Evolutionary conservation across 1,140 invertebrate species (phyloP), one percentile per base, ranked within the genome.

Genomic region (Anagrus nilaparvatae): DNA sequence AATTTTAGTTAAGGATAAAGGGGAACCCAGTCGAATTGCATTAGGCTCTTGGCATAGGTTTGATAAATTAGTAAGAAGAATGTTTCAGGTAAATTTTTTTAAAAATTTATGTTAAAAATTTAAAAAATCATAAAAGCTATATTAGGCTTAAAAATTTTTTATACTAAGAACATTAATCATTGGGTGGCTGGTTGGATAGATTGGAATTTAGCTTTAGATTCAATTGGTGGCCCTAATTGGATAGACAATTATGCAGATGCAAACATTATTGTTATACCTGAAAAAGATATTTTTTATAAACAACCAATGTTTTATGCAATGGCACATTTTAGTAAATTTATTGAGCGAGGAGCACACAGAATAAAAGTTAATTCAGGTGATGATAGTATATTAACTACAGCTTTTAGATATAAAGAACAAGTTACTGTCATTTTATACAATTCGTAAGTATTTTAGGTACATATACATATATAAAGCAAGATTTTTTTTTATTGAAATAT

Each of bases 251-350:
- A 69, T 55, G 82, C 87, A 0, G 87, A 92, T 59, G 68, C 85
- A 2, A 74, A 86, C 1, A 78, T 93, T 25, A 74, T 92, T 38
- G 79, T 87, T 1, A 80, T 84, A 51, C 61, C 70, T 3, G 68
- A 70, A 17, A 48, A 35, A 8, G 47, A 57, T 29, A 40, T 51
- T 27, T 55, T 57, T 48, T 57, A 52, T 33, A 55, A 53, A 19
- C 55, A 57, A 21, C 55, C 55, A 17, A 20, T 48, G 13, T 94
- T 77, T 60, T 95, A 94, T 63, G 79, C 75, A 8, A 69, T 94
- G 51, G 84, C 80, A 2, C 91, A 95, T 64, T 87, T 93, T 48
- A 85, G 84, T 25, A 87, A 84, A 67, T 89, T 88, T 53, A 63
- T 91, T 13, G 71, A 75, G 1, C 67, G 69, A 44, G 72, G 71